These are phyloP conservation scores for Polypedilum vanderplanki DNA, from an alignment of 1,140 invertebrate genomes.

Conservation along the genomic window DNA sequence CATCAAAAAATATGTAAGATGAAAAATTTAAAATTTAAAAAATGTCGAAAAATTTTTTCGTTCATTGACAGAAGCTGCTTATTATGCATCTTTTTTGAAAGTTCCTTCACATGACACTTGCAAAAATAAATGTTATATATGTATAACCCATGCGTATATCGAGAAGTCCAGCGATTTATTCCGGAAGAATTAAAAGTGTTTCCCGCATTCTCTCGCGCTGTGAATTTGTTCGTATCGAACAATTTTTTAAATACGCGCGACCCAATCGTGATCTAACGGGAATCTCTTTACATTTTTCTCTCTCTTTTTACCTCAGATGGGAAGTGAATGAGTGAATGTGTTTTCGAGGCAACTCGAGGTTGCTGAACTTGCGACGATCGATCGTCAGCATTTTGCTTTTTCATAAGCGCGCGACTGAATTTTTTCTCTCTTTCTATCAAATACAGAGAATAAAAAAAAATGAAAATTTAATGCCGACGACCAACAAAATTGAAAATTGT, in stretches of 20 bases:
- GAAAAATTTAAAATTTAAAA: no score
- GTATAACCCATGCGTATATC: no score
- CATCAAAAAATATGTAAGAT: background rate
- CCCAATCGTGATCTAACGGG: conserved; percentile 23
- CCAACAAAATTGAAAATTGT: conserved; percentile 27
- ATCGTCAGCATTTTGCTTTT: background rate
- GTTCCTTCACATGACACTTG: no score
- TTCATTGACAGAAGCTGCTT: no score
- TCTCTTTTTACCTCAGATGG: conserved; percentile 11
- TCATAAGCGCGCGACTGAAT: background rate
- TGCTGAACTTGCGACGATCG: background rate
- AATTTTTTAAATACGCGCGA: background rate
- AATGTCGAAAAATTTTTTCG: no score
- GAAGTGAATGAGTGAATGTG: conserved; percentile 21
- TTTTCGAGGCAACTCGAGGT: conserved; percentile 26
- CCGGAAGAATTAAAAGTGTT: background rate
- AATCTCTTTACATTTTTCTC: background rate
- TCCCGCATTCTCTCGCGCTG: background rate
- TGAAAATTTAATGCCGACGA: conserved; percentile 9
- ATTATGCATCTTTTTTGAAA: no score
- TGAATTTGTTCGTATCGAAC: background rate
- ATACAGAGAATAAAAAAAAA: background rate
- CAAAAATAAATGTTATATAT: no score
- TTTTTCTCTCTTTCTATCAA: background rate
- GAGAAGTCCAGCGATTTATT: background rate